Evolutionary conservation across 2,888 invertebrate species (phyloP), one percentile per base, ranked within the genome.

Genomic region (Cheilosia pagana): DNA sequence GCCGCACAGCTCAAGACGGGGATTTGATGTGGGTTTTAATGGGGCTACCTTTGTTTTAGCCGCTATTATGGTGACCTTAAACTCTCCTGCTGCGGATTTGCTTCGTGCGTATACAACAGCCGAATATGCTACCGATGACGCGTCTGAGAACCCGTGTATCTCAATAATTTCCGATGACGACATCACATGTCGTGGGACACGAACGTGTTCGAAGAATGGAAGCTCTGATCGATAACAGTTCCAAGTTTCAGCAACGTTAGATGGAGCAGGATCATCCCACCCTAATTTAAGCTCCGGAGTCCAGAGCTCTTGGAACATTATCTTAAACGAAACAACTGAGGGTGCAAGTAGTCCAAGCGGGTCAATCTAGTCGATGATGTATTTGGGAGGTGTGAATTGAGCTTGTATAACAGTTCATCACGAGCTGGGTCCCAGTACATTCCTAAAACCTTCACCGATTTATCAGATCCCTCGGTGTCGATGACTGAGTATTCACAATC

Each of bases 291-390:
- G 50, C 2, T 60, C n/a, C 5, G 35, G 45, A 8, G 81, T 57
- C 85, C 87, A 86, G 6, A 86, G 48, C n/a, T 87, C 70, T 45
- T 86, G 81, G 31, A 85, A 87, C 8, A 86, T 8, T 3, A 86
- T 70, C 67, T 85, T 86, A 16, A 87, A 60, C 8, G 77, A 50
- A 0, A 86, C 23, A 8, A 82, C 59, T 0, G 82, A 81, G 16
- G 87, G 87, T 0, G 86, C 71, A 0, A 86, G 53, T 0, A 87
- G 39, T 3, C 86, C 83, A 6, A 87, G 57, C 0, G 77, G 79
- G 12, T 87, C 81, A 14, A 87, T 14, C 19, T 7, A 6, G 53
- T 28, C 4, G 21, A 19, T 7, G 5, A 25, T 8, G 41, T 8
- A 10, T 19, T 21, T 23, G 48, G 53, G 21, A 45, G 25, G 21